Conservation (phyloP, 2,888 invertebrate genomes). For the Phyto melanocephala region DNA sequence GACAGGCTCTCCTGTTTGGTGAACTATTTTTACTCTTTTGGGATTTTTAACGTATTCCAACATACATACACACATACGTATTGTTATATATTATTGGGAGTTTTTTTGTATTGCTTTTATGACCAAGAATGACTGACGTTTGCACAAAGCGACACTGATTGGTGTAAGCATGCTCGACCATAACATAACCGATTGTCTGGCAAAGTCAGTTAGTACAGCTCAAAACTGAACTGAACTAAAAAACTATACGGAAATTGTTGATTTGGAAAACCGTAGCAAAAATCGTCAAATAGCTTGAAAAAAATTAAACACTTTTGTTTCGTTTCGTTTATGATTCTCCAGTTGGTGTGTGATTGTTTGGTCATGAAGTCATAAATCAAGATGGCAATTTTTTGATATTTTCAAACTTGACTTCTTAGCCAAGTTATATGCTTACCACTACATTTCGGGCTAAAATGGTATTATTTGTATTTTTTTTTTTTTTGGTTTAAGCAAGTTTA, state of each 20-base stretch:
- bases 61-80: neutral
- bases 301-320: conserved; percentile 55
- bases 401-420: conserved; percentile 20
- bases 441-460: conserved; percentile 24
- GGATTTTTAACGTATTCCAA: neutral
- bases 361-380: conserved; percentile 72
- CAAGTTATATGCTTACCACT: conserved; percentile 42
- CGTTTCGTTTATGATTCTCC: conserved; percentile 17
- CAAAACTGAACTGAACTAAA: conserved; percentile 25
- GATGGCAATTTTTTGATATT: conserved; percentile 69
- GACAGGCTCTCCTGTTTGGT: neutral
- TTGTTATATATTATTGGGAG: too few species aligned
- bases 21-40: neutral
- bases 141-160: conserved; percentile 65
- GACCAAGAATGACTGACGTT: conserved; percentile 64
- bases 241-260: conserved; percentile 36
- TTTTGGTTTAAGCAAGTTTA: neutral
- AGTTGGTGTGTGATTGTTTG: conserved; percentile 66
- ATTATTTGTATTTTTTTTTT: neutral
- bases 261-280: conserved; percentile 61
- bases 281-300: conserved; percentile 29
- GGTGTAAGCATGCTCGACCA: conserved; percentile 61
- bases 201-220: conserved; percentile 8
- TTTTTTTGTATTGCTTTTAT: conserved; percentile 23
- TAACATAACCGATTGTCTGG: conserved; percentile 51